Percentiles rank a stretch among this genome's conserved stretches.
These are phyloP conservation scores for Micrasema minimum DNA, from an alignment of 1,140 invertebrate species.

Conservation along the genomic window DNA sequence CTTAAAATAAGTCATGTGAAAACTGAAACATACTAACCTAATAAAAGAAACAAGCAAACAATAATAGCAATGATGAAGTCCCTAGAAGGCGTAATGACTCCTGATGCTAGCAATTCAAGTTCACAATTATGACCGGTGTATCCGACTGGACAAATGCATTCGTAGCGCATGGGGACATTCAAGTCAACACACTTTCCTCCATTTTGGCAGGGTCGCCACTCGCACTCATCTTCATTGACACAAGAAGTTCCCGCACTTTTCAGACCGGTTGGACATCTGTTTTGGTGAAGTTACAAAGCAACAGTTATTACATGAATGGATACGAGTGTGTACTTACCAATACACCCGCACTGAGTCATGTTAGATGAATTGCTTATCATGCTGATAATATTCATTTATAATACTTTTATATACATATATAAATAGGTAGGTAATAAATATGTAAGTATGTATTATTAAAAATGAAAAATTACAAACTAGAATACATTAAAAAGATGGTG, in stretches of 20 bases:
- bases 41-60: slow-evolving; percentile 78
- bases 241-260: slow-evolving; percentile 72
- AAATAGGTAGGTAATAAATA: too few species aligned
- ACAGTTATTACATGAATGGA: slow-evolving; percentile 24
- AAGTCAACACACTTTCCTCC: slow-evolving; percentile 78
- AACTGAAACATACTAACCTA: slow-evolving; percentile 72
- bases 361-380: slow-evolving; percentile 22
- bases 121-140: slow-evolving; percentile 85
- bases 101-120: slow-evolving; percentile 76
- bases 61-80: slow-evolving; percentile 87
- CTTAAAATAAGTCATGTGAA: slow-evolving; percentile 17
- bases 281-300: slow-evolving; percentile 42
- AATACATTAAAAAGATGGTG: too few species aligned
- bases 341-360: slow-evolving; percentile 51
- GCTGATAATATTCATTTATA: slow-evolving; percentile 27
- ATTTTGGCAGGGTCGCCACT: slow-evolving; percentile 76
- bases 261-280: slow-evolving; percentile 79
- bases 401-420: too few species aligned
- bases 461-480: too few species aligned
- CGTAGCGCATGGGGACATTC: slow-evolving; percentile 76
- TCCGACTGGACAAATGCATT: slow-evolving; percentile 78
- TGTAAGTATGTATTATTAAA: too few species aligned
- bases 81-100: slow-evolving; percentile 79
- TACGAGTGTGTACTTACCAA: slow-evolving; percentile 43
- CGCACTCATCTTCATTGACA: slow-evolving; percentile 82